phyloP scores from a whole-genome alignment of 92 coral and sea anemone species.

The Desmophyllum pertusum region DNA sequence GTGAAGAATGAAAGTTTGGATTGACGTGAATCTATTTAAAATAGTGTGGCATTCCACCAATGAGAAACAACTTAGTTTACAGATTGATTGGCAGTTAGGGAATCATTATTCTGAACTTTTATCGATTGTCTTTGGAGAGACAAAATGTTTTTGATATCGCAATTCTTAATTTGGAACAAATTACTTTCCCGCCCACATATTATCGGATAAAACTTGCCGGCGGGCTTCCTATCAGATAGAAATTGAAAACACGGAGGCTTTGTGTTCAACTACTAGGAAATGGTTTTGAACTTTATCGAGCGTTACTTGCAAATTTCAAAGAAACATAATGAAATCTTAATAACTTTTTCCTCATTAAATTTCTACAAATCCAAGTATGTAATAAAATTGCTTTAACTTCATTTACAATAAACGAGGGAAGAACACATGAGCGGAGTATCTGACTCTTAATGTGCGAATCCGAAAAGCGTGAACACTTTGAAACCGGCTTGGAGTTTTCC shows the following conservation, averaged over 20 bases:
- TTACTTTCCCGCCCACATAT: constrained; percentile 7
- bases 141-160: not conserved
- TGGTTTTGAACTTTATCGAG: not conserved
- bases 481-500: no score
- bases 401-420: no score
- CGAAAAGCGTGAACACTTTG: no score
- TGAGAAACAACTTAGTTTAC: not conserved
- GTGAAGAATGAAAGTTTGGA: not conserved
- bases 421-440: no score
- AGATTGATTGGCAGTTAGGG: no score
- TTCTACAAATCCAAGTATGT: no score
- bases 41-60: not conserved
- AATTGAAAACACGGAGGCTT: not conserved
- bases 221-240: not conserved
- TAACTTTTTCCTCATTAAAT: no score
- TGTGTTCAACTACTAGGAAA: no score
- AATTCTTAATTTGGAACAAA: not conserved
- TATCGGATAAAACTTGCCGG: not conserved
- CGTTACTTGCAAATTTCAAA: not conserved
- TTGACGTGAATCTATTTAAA: not conserved
- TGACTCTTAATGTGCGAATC: no score
- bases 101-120: no score
- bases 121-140: no score
- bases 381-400: no score
- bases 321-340: not conserved